A percentile compares a stretch with the other conserved stretches of the same genome.
Conservation (phyloP, 1,140 invertebrate genomes). For the Frieseomelitta varia region DNA sequence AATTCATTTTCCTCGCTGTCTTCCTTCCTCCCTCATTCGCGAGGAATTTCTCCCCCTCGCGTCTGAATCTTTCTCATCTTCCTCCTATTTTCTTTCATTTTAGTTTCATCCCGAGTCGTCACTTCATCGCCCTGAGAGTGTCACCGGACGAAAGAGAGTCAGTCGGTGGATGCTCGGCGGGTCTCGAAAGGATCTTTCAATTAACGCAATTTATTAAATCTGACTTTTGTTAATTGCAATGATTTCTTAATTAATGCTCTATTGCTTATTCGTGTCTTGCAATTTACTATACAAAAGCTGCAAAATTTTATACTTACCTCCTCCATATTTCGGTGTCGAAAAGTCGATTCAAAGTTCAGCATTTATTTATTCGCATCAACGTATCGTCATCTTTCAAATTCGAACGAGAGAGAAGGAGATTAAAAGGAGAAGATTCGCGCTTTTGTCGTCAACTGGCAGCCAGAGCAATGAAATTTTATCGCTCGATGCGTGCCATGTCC, state of each 20-base stretch:
- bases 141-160: constrained; percentile 31
- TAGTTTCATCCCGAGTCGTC: constrained; percentile 1
- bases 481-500: constrained; percentile 39
- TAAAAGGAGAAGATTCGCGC: neutral
- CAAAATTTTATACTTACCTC: too few species aligned
- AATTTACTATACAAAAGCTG: too few species aligned
- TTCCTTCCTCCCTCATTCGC: constrained; percentile 72
- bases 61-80: constrained; percentile 7
- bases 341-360: too few species aligned
- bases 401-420: neutral
- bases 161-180: constrained; percentile 1
- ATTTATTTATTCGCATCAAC: too few species aligned
- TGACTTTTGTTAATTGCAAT: neutral
- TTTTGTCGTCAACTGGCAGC: too few species aligned
- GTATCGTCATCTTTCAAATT: neutral
- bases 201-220: constrained; percentile 20
- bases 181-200: constrained; percentile 23
- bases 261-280: too few species aligned
- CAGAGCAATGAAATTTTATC: constrained; percentile 45
- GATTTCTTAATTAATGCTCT: too few species aligned
- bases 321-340: too few species aligned
- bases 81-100: neutral
- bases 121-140: constrained; percentile 10
- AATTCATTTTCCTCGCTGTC: constrained; percentile 76
- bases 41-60: constrained; percentile 68